phyloP scores from a whole-genome alignment of 1,140 invertebrate genomes.

The Phymorhynchus buccinoides region DNA sequence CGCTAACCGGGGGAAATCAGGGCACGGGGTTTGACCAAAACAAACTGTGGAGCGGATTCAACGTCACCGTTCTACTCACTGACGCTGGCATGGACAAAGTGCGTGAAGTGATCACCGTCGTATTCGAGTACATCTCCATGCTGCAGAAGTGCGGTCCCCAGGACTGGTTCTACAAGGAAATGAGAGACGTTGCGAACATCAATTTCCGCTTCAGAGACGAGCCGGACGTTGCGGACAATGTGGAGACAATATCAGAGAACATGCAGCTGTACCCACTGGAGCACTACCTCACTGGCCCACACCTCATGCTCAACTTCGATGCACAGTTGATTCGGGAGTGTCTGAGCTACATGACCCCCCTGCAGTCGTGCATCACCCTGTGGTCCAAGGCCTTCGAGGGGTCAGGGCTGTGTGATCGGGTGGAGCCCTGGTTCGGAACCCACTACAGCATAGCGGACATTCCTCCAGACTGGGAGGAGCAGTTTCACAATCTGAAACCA shows the following conservation, averaged over 20 bases:
- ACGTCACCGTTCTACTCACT: slow-evolving; percentile 62
- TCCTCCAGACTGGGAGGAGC: too few species aligned
- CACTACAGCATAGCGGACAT: slow-evolving; percentile 56
- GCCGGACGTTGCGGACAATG: slow-evolving; percentile 82
- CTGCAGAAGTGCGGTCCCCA: slow-evolving; percentile 58
- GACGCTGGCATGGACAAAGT: slow-evolving; percentile 62
- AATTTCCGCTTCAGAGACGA: slow-evolving; percentile 70
- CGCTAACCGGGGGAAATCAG: slow-evolving; percentile 61
- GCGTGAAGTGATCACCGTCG: slow-evolving; percentile 54
- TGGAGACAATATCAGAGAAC: slow-evolving; percentile 83
- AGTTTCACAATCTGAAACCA: slow-evolving; percentile 40
- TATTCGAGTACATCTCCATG: slow-evolving; percentile 69
- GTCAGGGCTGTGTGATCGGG: slow-evolving; percentile 50
- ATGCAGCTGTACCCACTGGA: slow-evolving; percentile 86
- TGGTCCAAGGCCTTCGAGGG: slow-evolving; percentile 61
- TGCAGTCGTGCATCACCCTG: slow-evolving; percentile 66
- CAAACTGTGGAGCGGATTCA: slow-evolving; percentile 61
- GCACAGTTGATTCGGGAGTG: slow-evolving; percentile 64
- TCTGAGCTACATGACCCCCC: slow-evolving; percentile 58
- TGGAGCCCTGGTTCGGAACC: slow-evolving; percentile 68
- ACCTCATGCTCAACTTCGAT: slow-evolving; percentile 60
- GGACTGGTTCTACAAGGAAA: slow-evolving; percentile 63
- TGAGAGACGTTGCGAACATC: slow-evolving; percentile 66
- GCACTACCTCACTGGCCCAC: slow-evolving; percentile 78
- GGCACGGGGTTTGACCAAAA: slow-evolving; percentile 66